These are phyloP conservation scores for Desoria tigrina DNA, from an alignment of 2,888 invertebrate genomes.

Conservation along the genomic window DNA sequence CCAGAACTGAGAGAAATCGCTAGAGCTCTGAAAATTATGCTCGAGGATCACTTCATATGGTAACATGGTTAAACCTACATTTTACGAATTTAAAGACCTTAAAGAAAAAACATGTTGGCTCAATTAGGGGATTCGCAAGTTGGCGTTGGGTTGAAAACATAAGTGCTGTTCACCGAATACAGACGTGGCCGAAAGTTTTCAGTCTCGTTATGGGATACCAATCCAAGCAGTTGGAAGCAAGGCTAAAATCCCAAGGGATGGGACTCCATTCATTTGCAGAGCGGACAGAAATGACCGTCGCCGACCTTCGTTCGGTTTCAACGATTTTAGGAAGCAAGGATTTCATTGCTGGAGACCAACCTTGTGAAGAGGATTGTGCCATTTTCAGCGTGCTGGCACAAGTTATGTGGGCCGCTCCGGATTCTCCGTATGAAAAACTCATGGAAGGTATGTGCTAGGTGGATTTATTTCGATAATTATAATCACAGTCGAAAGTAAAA, in stretches of 20 bases:
- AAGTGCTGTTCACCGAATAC: slow-evolving; percentile 55
- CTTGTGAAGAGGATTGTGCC: slow-evolving; percentile 55
- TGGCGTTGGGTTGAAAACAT: slow-evolving; percentile 32
- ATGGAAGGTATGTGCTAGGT: slow-evolving; percentile 48
- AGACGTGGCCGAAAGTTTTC: slow-evolving; percentile 34
- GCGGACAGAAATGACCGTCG: slow-evolving; percentile 28
- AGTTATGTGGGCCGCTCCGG: slow-evolving; percentile 54
- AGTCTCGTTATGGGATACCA: neutral
- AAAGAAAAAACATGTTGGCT: slow-evolving; percentile 2
- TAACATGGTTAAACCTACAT: too few species aligned
- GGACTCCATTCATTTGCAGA: slow-evolving; percentile 43
- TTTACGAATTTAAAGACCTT: too few species aligned
- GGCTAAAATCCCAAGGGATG: slow-evolving; percentile 37
- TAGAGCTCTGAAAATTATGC: slow-evolving; percentile 26
- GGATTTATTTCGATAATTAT: neutral
- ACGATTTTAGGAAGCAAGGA: slow-evolving; percentile 40
- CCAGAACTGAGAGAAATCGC: slow-evolving; percentile 21
- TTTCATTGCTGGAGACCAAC: slow-evolving; percentile 47
- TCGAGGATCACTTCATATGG: slow-evolving; percentile 38
- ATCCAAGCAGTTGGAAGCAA: neutral
- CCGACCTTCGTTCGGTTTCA: slow-evolving; percentile 41
- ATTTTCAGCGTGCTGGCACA: slow-evolving; percentile 57
- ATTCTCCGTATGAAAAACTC: slow-evolving; percentile 51
- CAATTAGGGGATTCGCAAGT: slow-evolving; percentile 33
- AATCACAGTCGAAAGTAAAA: too few species aligned